Percentiles rank a stretch among this genome's conserved stretches.
These are phyloP conservation scores for Cyrtonyx montezumae DNA, from an alignment of 2,113 vertebrate genomes.

Conservation along the genomic window DNA sequence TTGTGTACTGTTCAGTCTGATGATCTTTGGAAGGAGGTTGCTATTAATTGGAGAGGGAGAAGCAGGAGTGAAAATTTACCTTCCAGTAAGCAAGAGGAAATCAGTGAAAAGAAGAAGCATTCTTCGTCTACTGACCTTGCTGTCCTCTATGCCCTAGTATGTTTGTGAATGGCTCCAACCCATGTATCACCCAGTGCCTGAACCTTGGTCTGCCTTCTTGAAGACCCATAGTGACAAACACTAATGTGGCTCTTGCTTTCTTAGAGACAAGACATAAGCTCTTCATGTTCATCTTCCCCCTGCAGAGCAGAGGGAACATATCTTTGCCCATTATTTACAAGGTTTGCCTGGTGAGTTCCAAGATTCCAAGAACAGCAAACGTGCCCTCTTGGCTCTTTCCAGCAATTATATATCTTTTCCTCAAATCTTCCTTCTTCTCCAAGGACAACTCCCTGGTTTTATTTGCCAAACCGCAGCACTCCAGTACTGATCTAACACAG, in stretches of 20 bases:
- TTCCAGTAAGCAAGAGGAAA: background rate
- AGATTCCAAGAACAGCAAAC: background rate
- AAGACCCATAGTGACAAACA: background rate
- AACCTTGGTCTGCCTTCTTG: background rate
- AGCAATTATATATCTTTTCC: background rate
- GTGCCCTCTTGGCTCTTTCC: background rate
- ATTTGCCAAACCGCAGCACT: background rate
- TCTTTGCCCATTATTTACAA: background rate
- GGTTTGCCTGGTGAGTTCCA: background rate
- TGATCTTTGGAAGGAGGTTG: background rate
- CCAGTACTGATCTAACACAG: background rate
- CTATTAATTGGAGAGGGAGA: background rate
- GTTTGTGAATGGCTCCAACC: background rate
- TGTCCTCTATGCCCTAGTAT: background rate
- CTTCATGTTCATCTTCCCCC: background rate
- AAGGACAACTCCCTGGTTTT: background rate
- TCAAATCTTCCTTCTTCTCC: background rate
- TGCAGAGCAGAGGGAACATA: background rate
- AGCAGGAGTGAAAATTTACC: background rate
- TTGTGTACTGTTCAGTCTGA: background rate
- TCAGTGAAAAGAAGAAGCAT: background rate
- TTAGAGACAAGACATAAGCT: accelerated
- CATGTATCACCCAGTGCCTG: background rate
- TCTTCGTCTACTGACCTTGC: background rate
- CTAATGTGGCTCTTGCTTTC: background rate